phyloP scores from a whole-genome alignment of 2,113 vertebrate genomes.

The Phyllostomus hastatus region DNA sequence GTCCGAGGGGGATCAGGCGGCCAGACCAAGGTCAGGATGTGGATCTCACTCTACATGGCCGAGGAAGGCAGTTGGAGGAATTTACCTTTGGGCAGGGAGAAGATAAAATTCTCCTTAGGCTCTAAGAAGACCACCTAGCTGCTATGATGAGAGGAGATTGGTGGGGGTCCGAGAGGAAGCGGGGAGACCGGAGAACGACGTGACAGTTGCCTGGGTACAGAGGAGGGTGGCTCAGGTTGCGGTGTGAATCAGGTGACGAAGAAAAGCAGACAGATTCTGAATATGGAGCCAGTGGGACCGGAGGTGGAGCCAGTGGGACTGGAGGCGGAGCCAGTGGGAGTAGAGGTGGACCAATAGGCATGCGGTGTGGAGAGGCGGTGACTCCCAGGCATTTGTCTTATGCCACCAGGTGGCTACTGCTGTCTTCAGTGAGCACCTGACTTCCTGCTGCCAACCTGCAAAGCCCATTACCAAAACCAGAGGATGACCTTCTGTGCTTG shows the following conservation, averaged over 20 bases:
- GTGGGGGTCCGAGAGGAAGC: not conserved
- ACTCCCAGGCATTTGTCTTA: not conserved
- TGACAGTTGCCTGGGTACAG: not conserved
- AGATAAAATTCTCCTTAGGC: not conserved
- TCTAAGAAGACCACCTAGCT: not conserved
- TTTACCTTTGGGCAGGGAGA: not conserved
- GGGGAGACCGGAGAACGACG: not conserved
- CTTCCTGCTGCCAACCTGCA: not conserved
- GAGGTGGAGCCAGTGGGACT: not conserved
- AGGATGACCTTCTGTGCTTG: not conserved
- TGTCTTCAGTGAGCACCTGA: not conserved
- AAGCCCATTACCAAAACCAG: not conserved
- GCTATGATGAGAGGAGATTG: not conserved
- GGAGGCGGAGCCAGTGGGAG: not conserved
- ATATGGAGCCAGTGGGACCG: rapidly evolving
- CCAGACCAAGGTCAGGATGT: no score
- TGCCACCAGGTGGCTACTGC: not conserved
- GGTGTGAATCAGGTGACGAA: no score
- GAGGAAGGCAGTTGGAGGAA: not conserved
- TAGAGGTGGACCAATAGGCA: rapidly evolving
- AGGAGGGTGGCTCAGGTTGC: not conserved
- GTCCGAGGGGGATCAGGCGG: not conserved
- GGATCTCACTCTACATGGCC: not conserved
- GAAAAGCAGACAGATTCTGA: not conserved
- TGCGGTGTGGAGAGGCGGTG: not conserved